Base-by-base conservation (phyloP, 2,113 vertebrate species). In the Danionella cerebrum region DNA sequence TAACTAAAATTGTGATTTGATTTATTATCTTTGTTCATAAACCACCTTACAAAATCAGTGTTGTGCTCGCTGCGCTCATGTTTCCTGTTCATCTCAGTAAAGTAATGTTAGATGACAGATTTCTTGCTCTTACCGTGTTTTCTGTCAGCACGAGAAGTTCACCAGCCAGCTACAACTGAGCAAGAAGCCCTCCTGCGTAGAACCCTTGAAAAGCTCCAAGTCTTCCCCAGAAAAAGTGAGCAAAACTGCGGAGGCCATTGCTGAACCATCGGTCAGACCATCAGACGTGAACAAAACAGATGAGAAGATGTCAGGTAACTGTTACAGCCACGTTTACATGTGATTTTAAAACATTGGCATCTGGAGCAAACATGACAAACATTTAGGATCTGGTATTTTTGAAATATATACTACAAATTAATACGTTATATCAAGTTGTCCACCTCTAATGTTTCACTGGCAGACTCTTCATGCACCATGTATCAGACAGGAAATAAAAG, bases 111-210 rank as follows among this genome's bases (percentile, higher is more conserved):
- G 16, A 44, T 67, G 62, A 42, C 22, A 11, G 12, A 29, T 11
- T 16, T 36, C 1, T 57, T 10, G 13, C 13, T 36, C 53, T 53
- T 29, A 9, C 4, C 64, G 41, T 71, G 25, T 19, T 42, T 8
- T 57, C 12, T 78, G 42, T 78, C 76, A 98, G 96, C 96, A 98
- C 83, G 96, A 98, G 79, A 98, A 98, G 83, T 98, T 97, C 85
- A 95, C 94, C 74, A 98, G 95, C 71, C 94, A 96, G 65, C 89
- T 98, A 60, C 94, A 98, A 11, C 87, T 98, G 76, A 91, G 91
- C 74, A 93, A 95, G 71, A 98, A 94, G 77, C 87, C 88, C 24
- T 84, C 88, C 65, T 87, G 84, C 33, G 68, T 82, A 22, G 95
- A 98, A 78, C 81, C 84, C 16, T 71, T 80, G 1, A 98, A 95